Conservation (phyloP, 2,113 vertebrate genomes). For the Sminthopsis crassicaudata region DNA sequence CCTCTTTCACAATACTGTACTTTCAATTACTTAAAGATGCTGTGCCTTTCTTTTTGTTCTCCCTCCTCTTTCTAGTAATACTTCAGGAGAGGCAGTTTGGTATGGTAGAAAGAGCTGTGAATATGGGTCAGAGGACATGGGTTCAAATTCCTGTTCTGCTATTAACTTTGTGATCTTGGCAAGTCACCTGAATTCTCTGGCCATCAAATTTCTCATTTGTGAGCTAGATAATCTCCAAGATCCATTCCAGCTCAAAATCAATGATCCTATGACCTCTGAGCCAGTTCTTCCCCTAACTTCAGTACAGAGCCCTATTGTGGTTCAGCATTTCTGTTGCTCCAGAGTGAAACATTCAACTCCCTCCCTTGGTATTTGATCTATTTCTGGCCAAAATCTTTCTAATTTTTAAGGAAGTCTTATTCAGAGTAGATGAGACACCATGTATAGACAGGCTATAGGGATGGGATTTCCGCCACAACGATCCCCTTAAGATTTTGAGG, state of each 20-base stretch:
- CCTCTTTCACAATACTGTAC: background rate
- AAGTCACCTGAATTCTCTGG: background rate
- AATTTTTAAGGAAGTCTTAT: background rate
- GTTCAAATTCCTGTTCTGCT: background rate
- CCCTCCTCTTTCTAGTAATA: background rate
- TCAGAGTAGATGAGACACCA: background rate
- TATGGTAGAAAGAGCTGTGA: background rate
- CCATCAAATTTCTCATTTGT: background rate
- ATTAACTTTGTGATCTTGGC: background rate
- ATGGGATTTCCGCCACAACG: background rate
- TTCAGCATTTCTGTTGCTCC: too few relatives aligned
- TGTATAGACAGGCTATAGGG: background rate
- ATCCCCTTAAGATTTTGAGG: background rate
- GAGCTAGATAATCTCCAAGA: background rate
- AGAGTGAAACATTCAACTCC: background rate
- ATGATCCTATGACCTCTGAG: background rate
- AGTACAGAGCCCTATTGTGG: background rate
- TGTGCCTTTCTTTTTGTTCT: background rate
- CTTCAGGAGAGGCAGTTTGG: background rate
- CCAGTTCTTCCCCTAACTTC: background rate
- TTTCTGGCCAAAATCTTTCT: background rate
- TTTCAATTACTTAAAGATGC: background rate
- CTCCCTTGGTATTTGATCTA: background rate
- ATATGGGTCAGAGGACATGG: background rate
- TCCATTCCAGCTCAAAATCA: background rate